These are phyloP conservation scores for Heloderma charlesbogerti DNA, from an alignment of 2,113 vertebrate species.

Conservation along the genomic window DNA sequence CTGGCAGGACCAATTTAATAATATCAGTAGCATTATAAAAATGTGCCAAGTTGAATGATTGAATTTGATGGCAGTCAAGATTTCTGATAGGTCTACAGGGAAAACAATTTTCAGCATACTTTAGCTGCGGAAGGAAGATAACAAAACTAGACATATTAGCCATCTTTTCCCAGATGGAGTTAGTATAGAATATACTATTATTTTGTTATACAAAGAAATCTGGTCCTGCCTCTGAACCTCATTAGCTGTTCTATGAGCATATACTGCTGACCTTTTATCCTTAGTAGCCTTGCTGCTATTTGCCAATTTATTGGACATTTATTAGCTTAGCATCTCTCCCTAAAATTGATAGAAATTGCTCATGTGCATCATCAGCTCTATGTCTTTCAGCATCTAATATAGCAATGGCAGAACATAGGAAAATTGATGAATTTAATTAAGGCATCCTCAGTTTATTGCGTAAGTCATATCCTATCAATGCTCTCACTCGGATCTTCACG, in stretches of 20 bases:
- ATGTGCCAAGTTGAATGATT: constrained; percentile 17
- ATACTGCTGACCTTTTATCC: neutral
- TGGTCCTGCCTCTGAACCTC: neutral
- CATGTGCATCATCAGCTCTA: neutral
- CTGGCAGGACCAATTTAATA: neutral
- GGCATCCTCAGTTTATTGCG: neutral
- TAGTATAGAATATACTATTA: neutral
- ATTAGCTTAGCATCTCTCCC: neutral
- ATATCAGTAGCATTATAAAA: constrained; percentile 11
- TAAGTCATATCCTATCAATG: neutral
- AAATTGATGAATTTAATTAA: constrained; percentile 19
- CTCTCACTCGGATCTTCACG: neutral
- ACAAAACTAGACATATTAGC: constrained; percentile 13
- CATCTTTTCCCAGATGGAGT: neutral
- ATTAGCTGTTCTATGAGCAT: neutral
- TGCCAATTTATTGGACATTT: neutral
- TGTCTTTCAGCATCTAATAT: constrained; percentile 5
- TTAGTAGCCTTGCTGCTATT: neutral
- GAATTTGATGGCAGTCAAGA: neutral
- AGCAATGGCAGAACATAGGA: neutral
- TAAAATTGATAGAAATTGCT: neutral
- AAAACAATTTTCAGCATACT: constrained; percentile 17
- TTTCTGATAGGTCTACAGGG: neutral
- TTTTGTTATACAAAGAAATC: constrained; percentile 1
- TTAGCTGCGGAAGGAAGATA: constrained; percentile 10